phyloP scores from a whole-genome alignment of 2,113 vertebrate genomes.

The Limanda limanda region DNA sequence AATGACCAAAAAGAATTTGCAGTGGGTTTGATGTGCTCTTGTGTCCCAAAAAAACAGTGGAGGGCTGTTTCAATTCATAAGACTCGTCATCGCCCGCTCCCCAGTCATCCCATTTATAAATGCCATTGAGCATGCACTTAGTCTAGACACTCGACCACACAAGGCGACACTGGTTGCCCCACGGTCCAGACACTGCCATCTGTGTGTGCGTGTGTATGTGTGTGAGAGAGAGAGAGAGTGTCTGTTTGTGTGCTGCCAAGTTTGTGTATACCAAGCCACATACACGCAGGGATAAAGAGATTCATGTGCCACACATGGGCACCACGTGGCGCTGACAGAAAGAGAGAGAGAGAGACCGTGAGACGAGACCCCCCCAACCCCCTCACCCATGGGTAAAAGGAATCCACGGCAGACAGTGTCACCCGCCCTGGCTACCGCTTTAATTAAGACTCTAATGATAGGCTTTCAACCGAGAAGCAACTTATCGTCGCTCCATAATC shows the following conservation, averaged over 20 bases:
- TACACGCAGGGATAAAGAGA: conserved; percentile 68
- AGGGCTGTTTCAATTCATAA: conserved; percentile 38
- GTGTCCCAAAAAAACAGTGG: conserved; percentile 21
- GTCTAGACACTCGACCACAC: conserved; percentile 83
- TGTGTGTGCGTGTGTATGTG: conserved; percentile 45
- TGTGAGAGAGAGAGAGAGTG: conserved; percentile 39
- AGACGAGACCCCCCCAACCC: conserved; percentile 19
- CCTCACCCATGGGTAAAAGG: conserved; percentile 44
- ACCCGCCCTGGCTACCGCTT: conserved; percentile 67
- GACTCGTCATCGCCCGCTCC: conserved; percentile 24
- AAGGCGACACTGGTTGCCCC: conserved; percentile 67
- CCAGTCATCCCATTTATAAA: conserved; percentile 41
- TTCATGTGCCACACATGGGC: conserved; percentile 75
- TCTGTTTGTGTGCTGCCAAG: conserved; percentile 25
- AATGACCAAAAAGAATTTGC: conserved; percentile 8
- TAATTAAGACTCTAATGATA: conserved; percentile 78
- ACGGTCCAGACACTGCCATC: conserved; percentile 66
- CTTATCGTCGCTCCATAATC: conserved; percentile 79
- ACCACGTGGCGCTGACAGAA: conserved; percentile 63
- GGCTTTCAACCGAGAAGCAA: conserved; percentile 71
- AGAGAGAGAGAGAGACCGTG: conserved; percentile 47
- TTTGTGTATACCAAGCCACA: conserved; percentile 54
- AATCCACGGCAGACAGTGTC: conserved; percentile 67
- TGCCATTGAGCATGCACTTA: conserved; percentile 60
- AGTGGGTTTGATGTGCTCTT: neutral